Evolutionary conservation across 2,888 invertebrate species (phyloP), one percentile per base, ranked within the genome.

Genomic region (Nasonovia ribisnigri): DNA sequence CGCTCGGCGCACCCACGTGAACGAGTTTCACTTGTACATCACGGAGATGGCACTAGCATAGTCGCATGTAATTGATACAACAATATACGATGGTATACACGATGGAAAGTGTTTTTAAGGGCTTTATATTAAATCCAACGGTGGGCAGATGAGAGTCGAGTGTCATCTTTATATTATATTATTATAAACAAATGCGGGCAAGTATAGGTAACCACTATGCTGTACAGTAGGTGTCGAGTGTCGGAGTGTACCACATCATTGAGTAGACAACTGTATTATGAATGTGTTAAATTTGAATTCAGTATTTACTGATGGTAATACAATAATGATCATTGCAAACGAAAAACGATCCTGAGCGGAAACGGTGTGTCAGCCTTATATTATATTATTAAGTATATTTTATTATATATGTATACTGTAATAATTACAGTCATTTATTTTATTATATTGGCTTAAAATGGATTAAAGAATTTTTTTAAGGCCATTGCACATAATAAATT

Each of bases 11-110:
- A 43, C 92, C 92, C 54, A 92, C 92, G 6, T 36, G 77, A 84
- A 92, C 92, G 46, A 92, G 92, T 92, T 92, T 92, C 92, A 89
- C 92, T 92, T 92, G 43, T 84, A 84, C 77, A 54, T 46, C n/a
- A n/a, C n/a, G n/a, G 43, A 88, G 92, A 88, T 84, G 77, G 48
- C 88, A 67, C 87, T 67, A 29, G 29, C n/a, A 20, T 88, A 60
- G 60, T 67, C 42, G 29, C 24, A 24, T 88, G 84, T 92, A 88
- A 92, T 89, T 92, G 89, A 92, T 89, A 92, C n/a, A n/a, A 87
- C 88, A 92, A 67, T 77, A 88, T 20, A 42, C n/a, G n/a, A n/a
- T n/a, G n/a, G n/a, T n/a, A n/a, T n/a, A 42, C 29, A 20, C 54
- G 16, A 54, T 89, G 92, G 89, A 89, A 92, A 92, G 84, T 92